Conservation (phyloP, 1,140 invertebrate genomes). For the Drosophila bocki region DNA sequence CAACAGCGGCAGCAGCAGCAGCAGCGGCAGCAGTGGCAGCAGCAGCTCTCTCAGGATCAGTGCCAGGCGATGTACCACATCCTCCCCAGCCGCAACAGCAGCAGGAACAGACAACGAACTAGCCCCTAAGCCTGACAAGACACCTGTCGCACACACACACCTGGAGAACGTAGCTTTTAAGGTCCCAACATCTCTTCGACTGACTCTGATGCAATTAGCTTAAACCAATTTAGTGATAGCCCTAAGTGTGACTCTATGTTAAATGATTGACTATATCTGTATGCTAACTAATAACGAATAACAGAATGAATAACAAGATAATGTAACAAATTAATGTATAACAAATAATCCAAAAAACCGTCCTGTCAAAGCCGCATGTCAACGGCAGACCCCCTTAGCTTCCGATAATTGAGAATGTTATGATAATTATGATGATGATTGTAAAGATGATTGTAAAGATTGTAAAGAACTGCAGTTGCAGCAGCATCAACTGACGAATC, state of each 20-base stretch:
- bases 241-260: slow-evolving; percentile 62
- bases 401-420: slow-evolving; percentile 36
- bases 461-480: slow-evolving; percentile 40
- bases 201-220: slow-evolving; percentile 83
- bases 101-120: slow-evolving; percentile 60
- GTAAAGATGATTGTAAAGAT: slow-evolving; percentile 17
- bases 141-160: slow-evolving; percentile 44
- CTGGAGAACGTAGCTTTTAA: slow-evolving; percentile 64
- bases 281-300: slow-evolving; percentile 26
- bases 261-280: slow-evolving; percentile 51
- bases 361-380: slow-evolving; percentile 27
- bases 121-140: slow-evolving; percentile 71
- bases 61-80: slow-evolving; percentile 23
- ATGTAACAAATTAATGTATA: background rate
- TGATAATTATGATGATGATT: slow-evolving; percentile 27
- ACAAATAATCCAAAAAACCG: slow-evolving; percentile 23
- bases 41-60: slow-evolving; percentile 12
- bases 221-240: slow-evolving; percentile 75
- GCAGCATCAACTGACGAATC: slow-evolving; percentile 62
- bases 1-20: slow-evolving; percentile 55
- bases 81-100: slow-evolving; percentile 12
- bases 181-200: slow-evolving; percentile 73
- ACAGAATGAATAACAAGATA: background rate
- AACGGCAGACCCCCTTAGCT: slow-evolving; percentile 29
- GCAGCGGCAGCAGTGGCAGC: slow-evolving; percentile 29